Evolutionary conservation across 30 jellyfish, hydroid and myxozoan species (phyloP), one percentile per base, ranked within the genome.

Genomic region (Cassiopea andromeda): DNA sequence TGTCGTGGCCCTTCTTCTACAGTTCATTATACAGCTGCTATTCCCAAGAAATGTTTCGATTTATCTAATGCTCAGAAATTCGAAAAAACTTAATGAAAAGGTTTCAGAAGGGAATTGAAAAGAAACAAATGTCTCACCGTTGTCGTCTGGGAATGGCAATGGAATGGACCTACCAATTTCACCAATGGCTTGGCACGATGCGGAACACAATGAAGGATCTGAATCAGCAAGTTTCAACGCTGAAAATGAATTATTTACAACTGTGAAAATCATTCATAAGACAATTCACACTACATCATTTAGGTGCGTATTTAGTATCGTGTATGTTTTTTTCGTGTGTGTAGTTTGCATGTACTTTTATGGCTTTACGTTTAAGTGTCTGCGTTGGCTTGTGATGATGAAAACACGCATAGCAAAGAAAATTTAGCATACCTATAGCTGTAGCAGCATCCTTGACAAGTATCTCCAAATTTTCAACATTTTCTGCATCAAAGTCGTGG

Each of bases 101-200:
- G 7, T 3, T 3, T 54, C 64, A 54, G 38, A 27, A 27, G 12
- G 64, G 64, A 54, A 54, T 3, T 3, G 12, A 54, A 6, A 3
- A 54, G 64, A 54, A 54, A 54, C 64, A 3, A 3, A 54, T 54
- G 45, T 66, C 75, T 38, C 60, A 89, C 88, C 82, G 13, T 59
- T 58, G 19, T 75, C 75, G 59, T 81, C 87, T 6, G 77, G 86
- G 9, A 94, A 14, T 1, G 97, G 98, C 81, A 94, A 47, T 19
- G 85, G 85, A 44, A 78, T 75, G 72, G 73, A 59, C 81, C 90
- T 72, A 1, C 97, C 94, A 48, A 94, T 58, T 68, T 85, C 97
- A 45, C 99, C 99, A 60, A 94, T 44, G 74, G 99, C 99, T 71
- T 72, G 61, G 70, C 99, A 94, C 2, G 94, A 77, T 18, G 87